Base-by-base conservation (phyloP, 2,113 vertebrate genomes). In the Taxidea taxus region DNA sequence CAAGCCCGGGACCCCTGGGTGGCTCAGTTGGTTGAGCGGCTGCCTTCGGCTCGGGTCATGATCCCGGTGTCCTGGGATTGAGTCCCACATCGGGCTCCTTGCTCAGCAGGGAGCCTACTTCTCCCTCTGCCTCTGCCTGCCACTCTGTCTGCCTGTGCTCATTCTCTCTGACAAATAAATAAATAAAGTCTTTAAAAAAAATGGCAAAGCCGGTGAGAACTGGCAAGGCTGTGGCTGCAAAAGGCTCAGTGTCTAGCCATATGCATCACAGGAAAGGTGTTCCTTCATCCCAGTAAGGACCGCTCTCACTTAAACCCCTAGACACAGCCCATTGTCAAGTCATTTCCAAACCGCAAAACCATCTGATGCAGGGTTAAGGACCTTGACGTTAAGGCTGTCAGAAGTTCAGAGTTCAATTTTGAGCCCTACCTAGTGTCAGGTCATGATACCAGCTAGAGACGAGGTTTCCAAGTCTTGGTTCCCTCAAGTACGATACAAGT, bases 201-300 rank as follows among this genome's bases (percentile, higher is more conserved):
- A 6, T 44, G 51, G 56, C 56, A 51, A 14, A 27, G 25, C 42
- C 1, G 5, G 7, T 1, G 23, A 54, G 16, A 3, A 1, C 44
- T 25, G 7, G 23, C 13, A 4, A 1, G 29, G 7, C n/a, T n/a
- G 16, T 6, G 37, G 7, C 27, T 16, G 7, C 12, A 18, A 27
- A 49, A 66, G 1, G 5, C 1, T 14, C 27, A 2, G 14, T 2
- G 12, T 74, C n/a, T 2, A 2, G 39, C 7, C 1, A 4, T 4
- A 13, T 3, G 1, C 42, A 15, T 54, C 51, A 31, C 21, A 13
- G 31, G 62, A 31, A 85, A 42, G 18, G 1, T 0, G 3, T n/a
- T 29, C 15, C 62, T 66, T 83, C 23, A 13, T 39, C 11, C 16
- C 56, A 44, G 37, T 29, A 31, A 70, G 68, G 56, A 7, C 7